Base-by-base conservation (phyloP, 2,888 invertebrate genomes). In the Lasioglossum marginatum region DNA sequence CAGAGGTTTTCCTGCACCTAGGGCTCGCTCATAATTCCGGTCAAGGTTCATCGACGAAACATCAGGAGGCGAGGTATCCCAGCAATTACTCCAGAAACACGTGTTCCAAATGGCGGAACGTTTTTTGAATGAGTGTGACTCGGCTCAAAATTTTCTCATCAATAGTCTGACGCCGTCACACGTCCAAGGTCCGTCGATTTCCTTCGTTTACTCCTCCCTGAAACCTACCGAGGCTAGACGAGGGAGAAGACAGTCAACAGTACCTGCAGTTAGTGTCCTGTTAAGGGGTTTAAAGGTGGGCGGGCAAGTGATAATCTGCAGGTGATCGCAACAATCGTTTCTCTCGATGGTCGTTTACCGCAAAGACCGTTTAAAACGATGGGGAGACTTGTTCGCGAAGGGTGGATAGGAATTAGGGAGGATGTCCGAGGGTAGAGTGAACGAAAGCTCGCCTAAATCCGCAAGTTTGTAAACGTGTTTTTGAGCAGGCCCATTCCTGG, bases 281-380 rank as follows among this genome's bases (percentile, higher is more conserved):
- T 75, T 81, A 83, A 79, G 45, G 76, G 89, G 81, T 83, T 91
- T 87, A 83, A 77, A 73, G 79, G 88, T 92, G 88, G 94, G 92
- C 92, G 93, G 93, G 92, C 89, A 93, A 93, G 94, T 93, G 93
- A 94, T 94, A 93, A 95, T 94, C 93, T 93, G 93, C 93, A 92
- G 92, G 93, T 93, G 93, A 93, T 93, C 92, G 90, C 92, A 92
- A 93, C 92, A 94, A 94, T 93, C 89, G 92, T 86, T 82, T 19
- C 27, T n/a, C 81, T n/a, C 88, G 87, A 87, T 85, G 85, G 82
- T 79, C 48, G 68, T 79, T 73, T 63, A 40, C 12, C 19, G 52
- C 60, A 77, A 80, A 75, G 12, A 14, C 40, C 4, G 37, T 34
- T 43, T 45, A 48, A 79, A 79, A 52, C 19, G 43, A 43, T 43